Evolutionary conservation across 2,888 invertebrate species (phyloP), one percentile per base, ranked within the genome.

Genomic region (Xylota segnis): DNA sequence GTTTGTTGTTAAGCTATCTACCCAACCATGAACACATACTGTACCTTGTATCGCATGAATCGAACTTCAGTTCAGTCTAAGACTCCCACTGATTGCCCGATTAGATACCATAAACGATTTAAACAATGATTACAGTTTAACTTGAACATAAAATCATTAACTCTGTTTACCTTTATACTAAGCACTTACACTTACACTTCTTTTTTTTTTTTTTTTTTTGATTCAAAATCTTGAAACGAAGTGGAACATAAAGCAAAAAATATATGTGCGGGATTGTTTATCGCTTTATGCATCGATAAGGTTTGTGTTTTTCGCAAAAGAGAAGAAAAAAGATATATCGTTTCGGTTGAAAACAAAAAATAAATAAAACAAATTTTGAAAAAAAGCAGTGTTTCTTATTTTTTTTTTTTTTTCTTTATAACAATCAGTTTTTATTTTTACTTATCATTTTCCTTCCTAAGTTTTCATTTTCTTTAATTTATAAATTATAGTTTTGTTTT

Each of bases 281-380:
- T 27, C 23, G 27, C 23, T 12, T 27, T 12, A 4, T 23, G n/a
- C 9, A 16, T 32, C 16, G 12, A 37, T 47, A 18, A 52, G 23
- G 10, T 54, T 16, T 27, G n/a, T 50, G 16, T 54, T n/a, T 52
- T 16, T n/a, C n/a, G 61, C 61, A 74, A 74, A 65, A 23, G 18
- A 72, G 56, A 43, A 37, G 16, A 82, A 74, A 45, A 43, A 32
- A 61, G 43, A 43, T 6, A 16, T 43, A 27, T 54, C 23, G 34
- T 40, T 50, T n/a, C 32, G 50, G 50, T 40, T 2, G 43, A 59
- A 59, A 70, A 37, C 18, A 2, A 56, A 40, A 66, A 71, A 37
- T 68, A 82, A 86, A 86, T 86, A 77, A 86, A 76, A 86, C 86
- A 68, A 86, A 72, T 74, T 76, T 72, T 45, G 43, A 82, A 86